These are phyloP conservation scores for Ophiodon elongatus DNA, from an alignment of 2,113 vertebrate species.

Conservation along the genomic window DNA sequence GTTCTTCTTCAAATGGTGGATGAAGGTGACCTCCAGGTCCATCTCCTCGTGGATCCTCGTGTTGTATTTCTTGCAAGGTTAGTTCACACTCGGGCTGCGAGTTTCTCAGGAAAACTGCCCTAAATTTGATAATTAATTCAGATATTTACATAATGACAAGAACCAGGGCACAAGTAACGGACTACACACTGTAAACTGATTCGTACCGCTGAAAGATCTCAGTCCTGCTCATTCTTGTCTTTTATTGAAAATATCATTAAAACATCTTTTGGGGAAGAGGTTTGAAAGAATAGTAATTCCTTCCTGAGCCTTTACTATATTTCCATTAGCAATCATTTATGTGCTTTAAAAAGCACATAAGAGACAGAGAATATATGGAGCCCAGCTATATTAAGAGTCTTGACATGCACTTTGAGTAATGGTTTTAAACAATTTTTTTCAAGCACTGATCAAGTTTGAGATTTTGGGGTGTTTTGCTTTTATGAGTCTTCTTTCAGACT, in stretches of 20 bases:
- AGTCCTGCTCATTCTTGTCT: neutral
- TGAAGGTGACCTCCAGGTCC: slow-evolving; percentile 93
- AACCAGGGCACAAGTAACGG: neutral
- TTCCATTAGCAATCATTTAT: neutral
- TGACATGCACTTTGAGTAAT: neutral
- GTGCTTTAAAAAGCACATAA: neutral
- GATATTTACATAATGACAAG: neutral
- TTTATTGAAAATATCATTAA: neutral
- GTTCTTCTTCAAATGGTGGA: slow-evolving; percentile 97
- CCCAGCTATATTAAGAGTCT: neutral
- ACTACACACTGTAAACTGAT: neutral
- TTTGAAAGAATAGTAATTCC: neutral
- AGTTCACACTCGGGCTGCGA: neutral
- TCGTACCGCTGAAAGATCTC: neutral
- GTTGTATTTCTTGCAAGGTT: slow-evolving; percentile 96
- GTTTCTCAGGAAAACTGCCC: neutral
- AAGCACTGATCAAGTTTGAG: neutral
- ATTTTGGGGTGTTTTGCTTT: neutral
- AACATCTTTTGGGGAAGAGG: neutral
- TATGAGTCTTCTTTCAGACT: too few species aligned
- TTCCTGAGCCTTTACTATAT: neutral
- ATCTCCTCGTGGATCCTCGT: slow-evolving; percentile 92
- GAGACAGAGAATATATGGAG: neutral
- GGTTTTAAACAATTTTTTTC: neutral
- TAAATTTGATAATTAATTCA: neutral